Evolutionary conservation across 2,113 vertebrate genomes (phyloP).

Genomic region (Stegastes partitus): DNA sequence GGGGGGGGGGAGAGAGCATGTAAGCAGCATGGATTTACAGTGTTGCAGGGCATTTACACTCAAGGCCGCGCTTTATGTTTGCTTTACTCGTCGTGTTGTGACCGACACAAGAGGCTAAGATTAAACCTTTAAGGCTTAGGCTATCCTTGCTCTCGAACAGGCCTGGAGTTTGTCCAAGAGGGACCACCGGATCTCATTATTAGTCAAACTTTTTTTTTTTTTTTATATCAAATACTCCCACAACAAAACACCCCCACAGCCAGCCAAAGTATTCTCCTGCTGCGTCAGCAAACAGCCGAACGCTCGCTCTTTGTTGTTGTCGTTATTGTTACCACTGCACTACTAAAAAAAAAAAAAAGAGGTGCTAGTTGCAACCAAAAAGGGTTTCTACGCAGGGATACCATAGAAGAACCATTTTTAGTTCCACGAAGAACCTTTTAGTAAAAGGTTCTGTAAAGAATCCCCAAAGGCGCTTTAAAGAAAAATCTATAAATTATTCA

Average conservation of each 20-base stretch:
- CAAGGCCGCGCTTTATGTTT: slow-evolving; percentile 29
- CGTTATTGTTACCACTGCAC: neutral
- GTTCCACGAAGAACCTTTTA: no score
- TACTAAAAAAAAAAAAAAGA: no score
- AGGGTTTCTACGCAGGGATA: no score
- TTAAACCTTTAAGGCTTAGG: slow-evolving; percentile 27
- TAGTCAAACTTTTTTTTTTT: slow-evolving; percentile 11
- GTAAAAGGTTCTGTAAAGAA: no score
- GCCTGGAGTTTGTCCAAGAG: slow-evolving; percentile 32
- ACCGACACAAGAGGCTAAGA: slow-evolving; percentile 35
- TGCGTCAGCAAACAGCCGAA: slow-evolving; percentile 13
- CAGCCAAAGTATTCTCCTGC: slow-evolving; percentile 2
- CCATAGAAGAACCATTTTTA: no score
- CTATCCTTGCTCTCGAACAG: slow-evolving; percentile 13
- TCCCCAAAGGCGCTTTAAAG: no score
- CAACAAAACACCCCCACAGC: slow-evolving; percentile 10
- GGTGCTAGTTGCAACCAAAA: no score
- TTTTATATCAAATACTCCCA: neutral
- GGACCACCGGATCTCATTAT: slow-evolving; percentile 30
- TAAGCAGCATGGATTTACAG: slow-evolving; percentile 11
- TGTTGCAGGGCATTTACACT: slow-evolving; percentile 16
- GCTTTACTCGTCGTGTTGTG: slow-evolving; percentile 35
- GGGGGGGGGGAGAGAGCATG: slow-evolving; percentile 9
- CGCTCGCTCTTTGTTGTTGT: slow-evolving; percentile 7
- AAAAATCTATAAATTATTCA: no score